Evolutionary conservation across 2,888 invertebrate genomes (phyloP).

Genomic region (Cotesia congregata): DNA sequence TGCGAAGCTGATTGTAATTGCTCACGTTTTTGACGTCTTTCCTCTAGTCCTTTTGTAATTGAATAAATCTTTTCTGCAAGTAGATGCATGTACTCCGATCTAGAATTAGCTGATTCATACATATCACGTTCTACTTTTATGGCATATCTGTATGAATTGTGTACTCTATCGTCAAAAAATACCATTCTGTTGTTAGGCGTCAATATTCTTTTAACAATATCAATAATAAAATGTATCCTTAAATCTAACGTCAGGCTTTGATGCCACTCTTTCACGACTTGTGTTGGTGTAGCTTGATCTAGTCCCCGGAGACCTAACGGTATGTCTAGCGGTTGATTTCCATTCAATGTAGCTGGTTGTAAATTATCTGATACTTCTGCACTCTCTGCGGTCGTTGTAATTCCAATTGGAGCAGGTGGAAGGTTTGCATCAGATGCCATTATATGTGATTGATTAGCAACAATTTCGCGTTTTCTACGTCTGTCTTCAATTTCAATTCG

Average conservation of each 20-base stretch:
- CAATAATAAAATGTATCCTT: conserved; percentile 92
- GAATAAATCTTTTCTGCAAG: conserved; percentile 99
- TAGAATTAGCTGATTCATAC: conserved; percentile 98
- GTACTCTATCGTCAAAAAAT: conserved; percentile 91
- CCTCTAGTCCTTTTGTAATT: conserved; percentile 97
- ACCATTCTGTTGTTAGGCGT: no score
- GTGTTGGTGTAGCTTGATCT: conserved; percentile 57
- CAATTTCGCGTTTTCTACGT: conserved; percentile 84
- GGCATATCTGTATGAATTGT: conserved; percentile 97
- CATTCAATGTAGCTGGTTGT: no score
- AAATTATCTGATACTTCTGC: no score
- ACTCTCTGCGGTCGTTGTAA: no score
- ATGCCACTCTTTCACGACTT: conserved; percentile 82
- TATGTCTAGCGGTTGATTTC: no score
- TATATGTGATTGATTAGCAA: no score
- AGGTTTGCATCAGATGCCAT: no score
- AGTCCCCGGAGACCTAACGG: no score
- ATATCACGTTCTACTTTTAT: conserved; percentile 99
- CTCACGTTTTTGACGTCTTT: conserved; percentile 92
- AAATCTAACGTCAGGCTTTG: conserved; percentile 96
- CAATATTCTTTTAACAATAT: no score
- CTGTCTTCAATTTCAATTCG: conserved; percentile 98
- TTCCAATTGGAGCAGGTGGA: no score
- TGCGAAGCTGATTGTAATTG: conserved; percentile 75
- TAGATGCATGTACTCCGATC: conserved; percentile 98